Percentiles rank a stretch among this genome's conserved stretches.
These are phyloP conservation scores for Porphyrio hochstetteri DNA, from an alignment of 2,113 vertebrate species.

Conservation along the genomic window DNA sequence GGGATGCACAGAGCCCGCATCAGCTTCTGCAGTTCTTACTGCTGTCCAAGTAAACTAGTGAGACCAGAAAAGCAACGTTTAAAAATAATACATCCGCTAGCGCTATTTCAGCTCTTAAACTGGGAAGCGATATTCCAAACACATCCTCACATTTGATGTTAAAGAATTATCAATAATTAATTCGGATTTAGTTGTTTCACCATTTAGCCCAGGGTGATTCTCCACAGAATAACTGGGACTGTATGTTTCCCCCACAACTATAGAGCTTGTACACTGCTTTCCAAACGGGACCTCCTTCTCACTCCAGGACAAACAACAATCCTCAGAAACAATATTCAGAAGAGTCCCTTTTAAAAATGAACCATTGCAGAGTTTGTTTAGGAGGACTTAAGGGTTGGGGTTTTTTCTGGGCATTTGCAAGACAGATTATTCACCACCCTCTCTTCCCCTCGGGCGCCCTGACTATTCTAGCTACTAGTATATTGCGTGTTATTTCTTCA, in stretches of 20 bases:
- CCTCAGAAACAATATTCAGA: neutral
- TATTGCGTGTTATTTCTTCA: slow-evolving; percentile 62
- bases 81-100: neutral
- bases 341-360: neutral
- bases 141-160: neutral
- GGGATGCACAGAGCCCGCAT: neutral
- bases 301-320: neutral
- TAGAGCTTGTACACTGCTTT: neutral
- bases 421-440: slow-evolving; percentile 43
- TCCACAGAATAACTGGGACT: neutral
- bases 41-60: neutral
- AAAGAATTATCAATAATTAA: slow-evolving; percentile 36
- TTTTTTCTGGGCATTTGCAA: slow-evolving; percentile 16
- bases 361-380: neutral
- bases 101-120: neutral
- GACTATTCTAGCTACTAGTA: slow-evolving; percentile 48
- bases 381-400: neutral
- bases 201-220: neutral
- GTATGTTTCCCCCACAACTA: neutral
- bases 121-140: neutral
- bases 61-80: neutral
- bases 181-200: neutral
- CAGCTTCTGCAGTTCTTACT: neutral
- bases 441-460: neutral
- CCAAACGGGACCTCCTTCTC: neutral